Base-by-base conservation (phyloP, 2,113 vertebrate genomes). In the Pelecanoides urinatrix region DNA sequence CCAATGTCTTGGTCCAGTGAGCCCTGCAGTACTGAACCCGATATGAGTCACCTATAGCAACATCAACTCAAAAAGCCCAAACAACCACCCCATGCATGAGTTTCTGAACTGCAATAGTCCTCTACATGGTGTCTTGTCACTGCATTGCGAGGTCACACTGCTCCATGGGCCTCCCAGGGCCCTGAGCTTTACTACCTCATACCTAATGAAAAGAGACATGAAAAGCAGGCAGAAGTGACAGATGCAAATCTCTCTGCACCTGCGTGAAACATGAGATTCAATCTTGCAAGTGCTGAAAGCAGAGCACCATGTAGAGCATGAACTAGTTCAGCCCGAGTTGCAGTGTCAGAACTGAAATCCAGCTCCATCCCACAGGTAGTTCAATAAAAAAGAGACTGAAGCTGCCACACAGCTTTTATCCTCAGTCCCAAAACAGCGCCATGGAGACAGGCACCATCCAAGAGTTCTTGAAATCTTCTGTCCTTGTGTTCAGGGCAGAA, bases 381-480 rank as follows among this genome's bases (percentile, higher is more conserved):
- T 56, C 61, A 85, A 25, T 53, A n/a, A 53, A 53, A 67, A 32
- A 72, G 13, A 59, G 40, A 20, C 66, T n/a, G 22, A 79, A 47
- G 58, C 29, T 92, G 44, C 22, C 68, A 42, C 53, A 91, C 19
- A 76, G 73, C 49, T 91, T 83, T 52, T 65, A 70, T 76, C 63
- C n/a, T 50, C 16, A 1, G 9, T 40, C n/a, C 40, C 2, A 1
- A 55, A 82, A 52, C n/a, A 25, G 26, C 0, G 0, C 18, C 40
- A 26, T 5, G 52, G 75, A 67, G 26, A 76, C 44, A 80, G 56
- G 52, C 38, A 44, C n/a, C 62, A 61, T 30, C 17, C 47, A 75
- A 44, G 55, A 62, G 30, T 3, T 91, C 62, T 56, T 68, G 50
- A 59, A 65, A 25, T 52, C 26, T 38, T 83, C 55, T 66, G 49